Conservation (phyloP, 1,140 invertebrate species). For the Sitobion miscanthi region DNA sequence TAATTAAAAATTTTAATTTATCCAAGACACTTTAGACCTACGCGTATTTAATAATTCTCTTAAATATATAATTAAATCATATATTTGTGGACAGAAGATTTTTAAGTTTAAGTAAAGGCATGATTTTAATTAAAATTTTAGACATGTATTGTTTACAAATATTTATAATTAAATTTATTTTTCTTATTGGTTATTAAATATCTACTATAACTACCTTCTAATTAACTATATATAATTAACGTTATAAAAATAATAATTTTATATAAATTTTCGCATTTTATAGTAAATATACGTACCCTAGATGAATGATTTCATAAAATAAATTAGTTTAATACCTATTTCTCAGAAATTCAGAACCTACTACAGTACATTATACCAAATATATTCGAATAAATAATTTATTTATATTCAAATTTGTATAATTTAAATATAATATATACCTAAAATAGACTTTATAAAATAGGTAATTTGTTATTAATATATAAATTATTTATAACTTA, state of each 20-base stretch:
- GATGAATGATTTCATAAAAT: neutral
- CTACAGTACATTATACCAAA: neutral
- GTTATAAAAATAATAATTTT: neutral
- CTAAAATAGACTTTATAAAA: no score
- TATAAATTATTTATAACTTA: neutral
- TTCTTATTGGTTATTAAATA: neutral
- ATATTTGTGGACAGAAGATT: no score
- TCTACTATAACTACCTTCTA: neutral
- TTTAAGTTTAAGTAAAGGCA: neutral
- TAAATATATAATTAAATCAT: no score
- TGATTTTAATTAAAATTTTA: no score
- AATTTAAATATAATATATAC: no score
- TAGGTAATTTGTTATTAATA: neutral
- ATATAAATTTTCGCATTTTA: neutral
- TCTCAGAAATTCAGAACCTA: neutral
- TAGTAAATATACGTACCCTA: neutral
- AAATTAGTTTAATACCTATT: neutral
- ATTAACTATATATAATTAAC: neutral
- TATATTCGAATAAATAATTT: no score
- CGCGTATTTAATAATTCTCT: no score
- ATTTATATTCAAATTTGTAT: no score
- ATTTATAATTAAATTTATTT: no score
- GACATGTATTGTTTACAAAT: neutral
- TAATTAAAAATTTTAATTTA: neutral
- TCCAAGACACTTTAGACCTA: neutral